Evolutionary conservation across 2,888 invertebrate genomes (phyloP), one percentile per base, ranked within the genome.

Genomic region (Agrotis puta): DNA sequence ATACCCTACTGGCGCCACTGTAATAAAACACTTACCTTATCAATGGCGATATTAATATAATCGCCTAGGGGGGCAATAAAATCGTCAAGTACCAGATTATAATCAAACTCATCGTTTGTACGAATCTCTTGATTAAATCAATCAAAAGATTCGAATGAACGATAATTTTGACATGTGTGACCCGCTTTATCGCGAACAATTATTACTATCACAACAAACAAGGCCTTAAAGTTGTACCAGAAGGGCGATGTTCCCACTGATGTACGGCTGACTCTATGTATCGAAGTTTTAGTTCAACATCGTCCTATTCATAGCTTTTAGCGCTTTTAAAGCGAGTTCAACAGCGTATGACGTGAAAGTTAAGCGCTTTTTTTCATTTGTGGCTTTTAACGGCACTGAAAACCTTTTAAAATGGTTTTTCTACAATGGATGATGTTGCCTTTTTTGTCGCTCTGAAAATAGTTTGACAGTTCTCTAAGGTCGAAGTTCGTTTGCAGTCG

Each of bases 321-420:
- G 48, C 63, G 68, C 61, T 81, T 81, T 76, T 43, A 76, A 81
- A 81, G 51, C 61, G 27, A 63, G 63, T 64, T 81, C 53, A 58
- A 64, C 50, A 70, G 39, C 16, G 54, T 51, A 69, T 77, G 56
- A 77, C 76, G 76, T 54, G 51, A 59, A 66, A 76, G 69, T 76
- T 69, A 9, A 75, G 43, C 80, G 47, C 20, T 77, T 69, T 75
- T 70, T 76, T 77, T 70, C 53, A 63, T 58, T 70, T 63, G 50
- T 43, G 20, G 81, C 70, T 78, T 70, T 77, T 81, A 81, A 27
- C 33, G 45, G 48, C 0, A 51, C 64, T 65, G 77, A 62, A 81
- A 81, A 51, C 64, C 59, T 81, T 64, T 74, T 77, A 45, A 75
- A 81, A 61, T 64, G 70, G 63, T 54, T 81, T 70, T 70, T 39